Conservation (phyloP, 2,888 invertebrate species). For the Eristalinus sepulchralis region DNA sequence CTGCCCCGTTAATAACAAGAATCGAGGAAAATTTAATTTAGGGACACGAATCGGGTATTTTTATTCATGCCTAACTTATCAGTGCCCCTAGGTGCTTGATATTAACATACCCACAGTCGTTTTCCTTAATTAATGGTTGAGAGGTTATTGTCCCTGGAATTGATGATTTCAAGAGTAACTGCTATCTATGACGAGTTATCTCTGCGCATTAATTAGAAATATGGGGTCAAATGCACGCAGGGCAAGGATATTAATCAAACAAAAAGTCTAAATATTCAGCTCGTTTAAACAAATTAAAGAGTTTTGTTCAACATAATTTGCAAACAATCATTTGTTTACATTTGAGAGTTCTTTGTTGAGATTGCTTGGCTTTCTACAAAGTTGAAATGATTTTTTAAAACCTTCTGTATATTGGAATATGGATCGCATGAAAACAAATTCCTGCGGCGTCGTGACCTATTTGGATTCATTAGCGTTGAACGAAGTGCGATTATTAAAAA, state of each 20-base stretch:
- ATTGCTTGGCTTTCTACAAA: constrained; percentile 34
- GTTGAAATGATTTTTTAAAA: constrained; percentile 31
- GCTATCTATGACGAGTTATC: background rate
- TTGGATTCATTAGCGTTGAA: background rate
- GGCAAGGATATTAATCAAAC: constrained; percentile 33
- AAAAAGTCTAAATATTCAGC: constrained; percentile 35
- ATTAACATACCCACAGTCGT: constrained; percentile 19
- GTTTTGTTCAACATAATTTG: constrained; percentile 12
- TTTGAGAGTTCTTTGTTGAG: constrained; percentile 20
- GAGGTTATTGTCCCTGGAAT: constrained; percentile 22
- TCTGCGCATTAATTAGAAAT: background rate
- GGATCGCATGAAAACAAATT: background rate
- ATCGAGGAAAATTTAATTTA: constrained; percentile 55
- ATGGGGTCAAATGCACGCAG: background rate
- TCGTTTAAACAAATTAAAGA: constrained; percentile 34
- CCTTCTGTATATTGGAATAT: background rate
- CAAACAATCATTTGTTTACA: constrained; percentile 34
- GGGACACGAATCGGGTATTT: constrained; percentile 52
- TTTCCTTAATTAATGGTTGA: constrained; percentile 40
- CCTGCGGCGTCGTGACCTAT: background rate
- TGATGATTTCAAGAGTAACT: background rate
- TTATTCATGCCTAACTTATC: constrained; percentile 37
- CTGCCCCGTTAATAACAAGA: constrained; percentile 56
- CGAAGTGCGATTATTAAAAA: constrained; percentile 11
- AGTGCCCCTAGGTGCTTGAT: constrained; percentile 1